Percentiles rank a stretch among this genome's conserved stretches.
Conservation (phyloP, 1,140 invertebrate species). For the Cotesia chilonis region DNA sequence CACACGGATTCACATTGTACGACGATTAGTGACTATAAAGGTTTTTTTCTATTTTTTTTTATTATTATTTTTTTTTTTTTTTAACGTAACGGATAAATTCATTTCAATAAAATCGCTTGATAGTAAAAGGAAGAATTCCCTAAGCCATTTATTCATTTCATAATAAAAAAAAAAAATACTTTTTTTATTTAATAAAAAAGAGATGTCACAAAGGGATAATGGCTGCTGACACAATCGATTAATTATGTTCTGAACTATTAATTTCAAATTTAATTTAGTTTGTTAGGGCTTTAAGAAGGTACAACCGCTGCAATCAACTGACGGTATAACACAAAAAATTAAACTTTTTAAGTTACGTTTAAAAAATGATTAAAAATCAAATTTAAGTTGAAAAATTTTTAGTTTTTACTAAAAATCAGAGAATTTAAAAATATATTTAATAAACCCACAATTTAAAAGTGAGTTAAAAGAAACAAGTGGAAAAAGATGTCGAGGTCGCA, state of each 20-base stretch:
- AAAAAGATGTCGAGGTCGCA: slow-evolving; percentile 38
- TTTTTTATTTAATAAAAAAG: too few relatives aligned
- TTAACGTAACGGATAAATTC: slow-evolving; percentile 5
- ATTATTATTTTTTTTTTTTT: neutral
- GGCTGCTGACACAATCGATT: too few relatives aligned
- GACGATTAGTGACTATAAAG: slow-evolving; percentile 41
- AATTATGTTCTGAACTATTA: neutral
- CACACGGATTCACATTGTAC: slow-evolving; percentile 36
- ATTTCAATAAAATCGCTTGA: slow-evolving; percentile 14
- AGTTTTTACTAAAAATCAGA: too few relatives aligned
- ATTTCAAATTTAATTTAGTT: neutral
- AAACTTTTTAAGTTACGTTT: too few relatives aligned
- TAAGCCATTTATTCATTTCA: neutral
- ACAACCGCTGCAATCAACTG: too few relatives aligned
- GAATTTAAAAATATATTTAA: neutral
- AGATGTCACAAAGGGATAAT: too few relatives aligned
- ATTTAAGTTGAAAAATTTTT: too few relatives aligned
- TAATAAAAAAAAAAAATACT: neutral
- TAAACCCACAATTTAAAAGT: slow-evolving; percentile 23
- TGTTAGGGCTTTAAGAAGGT: too few relatives aligned
- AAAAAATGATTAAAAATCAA: too few relatives aligned
- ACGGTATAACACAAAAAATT: too few relatives aligned
- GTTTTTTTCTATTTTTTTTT: slow-evolving; percentile 1
- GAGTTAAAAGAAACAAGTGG: slow-evolving; percentile 25
- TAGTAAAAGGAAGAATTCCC: slow-evolving; percentile 17